phyloP scores from a whole-genome alignment of 2,888 invertebrate species.

The Podabrus alpinus region DNA sequence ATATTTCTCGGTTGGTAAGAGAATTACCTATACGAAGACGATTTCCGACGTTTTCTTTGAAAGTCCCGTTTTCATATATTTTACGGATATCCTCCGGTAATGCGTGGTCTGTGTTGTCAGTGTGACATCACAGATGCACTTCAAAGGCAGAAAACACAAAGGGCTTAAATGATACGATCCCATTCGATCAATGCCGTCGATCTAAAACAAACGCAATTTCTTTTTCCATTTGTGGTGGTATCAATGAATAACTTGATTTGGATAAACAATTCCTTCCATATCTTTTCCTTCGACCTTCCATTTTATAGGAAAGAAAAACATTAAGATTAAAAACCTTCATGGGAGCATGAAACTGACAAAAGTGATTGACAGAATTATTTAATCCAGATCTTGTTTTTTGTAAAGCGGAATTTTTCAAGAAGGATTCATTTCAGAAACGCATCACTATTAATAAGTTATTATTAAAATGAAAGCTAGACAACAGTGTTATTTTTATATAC shows the following conservation, averaged over 20 bases:
- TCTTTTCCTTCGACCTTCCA: neutral
- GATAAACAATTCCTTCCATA: neutral
- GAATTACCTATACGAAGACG: constrained; percentile 25
- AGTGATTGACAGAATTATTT: constrained; percentile 30
- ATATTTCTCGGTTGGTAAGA: constrained; percentile 3
- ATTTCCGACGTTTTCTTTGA: constrained; percentile 41
- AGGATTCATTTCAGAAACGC: constrained; percentile 27
- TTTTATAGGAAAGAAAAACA: neutral
- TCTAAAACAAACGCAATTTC: constrained; percentile 31
- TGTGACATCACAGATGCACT: constrained; percentile 36
- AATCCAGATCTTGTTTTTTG: constrained; percentile 17
- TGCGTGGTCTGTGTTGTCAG: constrained; percentile 38
- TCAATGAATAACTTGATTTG: constrained; percentile 16
- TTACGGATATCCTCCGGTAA: constrained; percentile 39
- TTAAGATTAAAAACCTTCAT: constrained; percentile 17
- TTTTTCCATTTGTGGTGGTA: constrained; percentile 34
- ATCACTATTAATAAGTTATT: constrained; percentile 29
- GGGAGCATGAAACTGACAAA: constrained; percentile 25
- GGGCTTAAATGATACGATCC: constrained; percentile 41
- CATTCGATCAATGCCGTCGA: constrained; percentile 34
- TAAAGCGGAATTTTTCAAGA: constrained; percentile 24
- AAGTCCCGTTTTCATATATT: constrained; percentile 29
- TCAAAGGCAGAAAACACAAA: constrained; percentile 42
- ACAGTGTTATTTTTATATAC: constrained; percentile 16
- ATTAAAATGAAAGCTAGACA: constrained; percentile 20